Base-by-base conservation (phyloP, 2,113 vertebrate species). In the Aspidoscelis tigris region DNA sequence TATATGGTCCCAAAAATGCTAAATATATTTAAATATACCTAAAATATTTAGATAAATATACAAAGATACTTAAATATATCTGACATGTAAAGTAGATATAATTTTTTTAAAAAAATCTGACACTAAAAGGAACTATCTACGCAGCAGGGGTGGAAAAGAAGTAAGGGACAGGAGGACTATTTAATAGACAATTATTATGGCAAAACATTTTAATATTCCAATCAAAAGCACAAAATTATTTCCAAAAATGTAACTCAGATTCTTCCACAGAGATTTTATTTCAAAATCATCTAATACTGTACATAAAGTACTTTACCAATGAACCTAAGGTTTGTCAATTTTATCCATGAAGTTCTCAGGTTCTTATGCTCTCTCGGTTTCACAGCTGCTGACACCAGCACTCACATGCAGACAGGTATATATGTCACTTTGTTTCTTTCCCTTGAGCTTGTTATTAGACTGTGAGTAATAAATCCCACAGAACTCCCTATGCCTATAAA, bases 401-500 rank as follows among this genome's bases (percentile, higher is more conserved):
- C n/a, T 66, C 69, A 84, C 20, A 43, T 6, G 39, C 53, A 22
- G 18, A 18, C 68, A 18, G 58, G 18, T 16, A 18, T 18, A 61
- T 16, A 61, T 61, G 14, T 61, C 58, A 18, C 2, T 41, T 43
- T 6, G 65, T 21, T 87, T 88, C 79, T 85, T 1, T 70, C 77
- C 39, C 58, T 82, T 12, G 53, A 3, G 14, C 44, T 84, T 87
- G 61, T 7, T 78, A 66, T 78, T 50, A 87, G 61, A 75, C 47
- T 18, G 53, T 73, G 65, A 44, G 33, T 80, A 86, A 87, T 41
- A 83, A 78, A 83, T 33, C 39, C 20, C 14, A 83, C 55, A 41
- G 9, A 69, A 39, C 50, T 0, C 12, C 69, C 47, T 86, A 75
- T 78, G 53, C 66, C 84, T 82, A 76, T 39, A 64, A 87, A 86